Base-by-base conservation (phyloP, 1,140 invertebrate genomes). In the Listronotus bonariensis region DNA sequence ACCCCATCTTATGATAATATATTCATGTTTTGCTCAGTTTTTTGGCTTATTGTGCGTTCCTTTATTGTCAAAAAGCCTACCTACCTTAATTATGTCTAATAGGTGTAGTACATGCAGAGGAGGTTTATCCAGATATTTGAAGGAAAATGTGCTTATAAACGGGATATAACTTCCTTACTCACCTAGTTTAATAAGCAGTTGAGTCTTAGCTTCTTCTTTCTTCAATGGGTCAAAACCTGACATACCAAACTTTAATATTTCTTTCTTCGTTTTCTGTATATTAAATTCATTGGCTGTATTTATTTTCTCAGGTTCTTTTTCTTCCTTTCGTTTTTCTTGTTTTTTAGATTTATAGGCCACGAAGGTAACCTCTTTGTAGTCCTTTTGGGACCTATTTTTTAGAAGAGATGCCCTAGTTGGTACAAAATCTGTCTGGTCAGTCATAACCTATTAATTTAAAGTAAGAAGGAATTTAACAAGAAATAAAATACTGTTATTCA, bases 201-300 rank as follows among this genome's bases (percentile, higher is more conserved):
- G 82, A 18, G 85, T 77, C 74, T 87, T 84, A 53, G 85, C 84
- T 77, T 84, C 77, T 42, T 80, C 77, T 65, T 86, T 84, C 58
- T 84, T 82, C 38, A 77, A 72, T n/a, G 80, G 77, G 14, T 82
- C 76, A 11, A 87, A 82, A 45, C 86, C 86, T 49, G 82, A 82
- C 67, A 86, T 85, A 48, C 84, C 87, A 73, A 89, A 87, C 65
- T 86, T 87, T 36, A 88, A 80, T 6, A 89, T 78, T 68, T 89
- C 87, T 71, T 84, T 80, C 54, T 84, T 80, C 0, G 81, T 78
- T 56, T 75, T 81, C 46, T 86, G 86, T 66, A 88, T 86, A 63
- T 86, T 82, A 18, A 84, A 70, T 69, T 84, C 82, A 53, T 26
- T 61, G 9, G 52, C 14, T 57, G 78, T 77, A 55, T 18, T 43